A percentile compares a stretch with the other conserved stretches of the same genome.
These are phyloP conservation scores for Zoanthus sociatus DNA, from an alignment of 92 coral and sea anemone species.

Conservation along the genomic window DNA sequence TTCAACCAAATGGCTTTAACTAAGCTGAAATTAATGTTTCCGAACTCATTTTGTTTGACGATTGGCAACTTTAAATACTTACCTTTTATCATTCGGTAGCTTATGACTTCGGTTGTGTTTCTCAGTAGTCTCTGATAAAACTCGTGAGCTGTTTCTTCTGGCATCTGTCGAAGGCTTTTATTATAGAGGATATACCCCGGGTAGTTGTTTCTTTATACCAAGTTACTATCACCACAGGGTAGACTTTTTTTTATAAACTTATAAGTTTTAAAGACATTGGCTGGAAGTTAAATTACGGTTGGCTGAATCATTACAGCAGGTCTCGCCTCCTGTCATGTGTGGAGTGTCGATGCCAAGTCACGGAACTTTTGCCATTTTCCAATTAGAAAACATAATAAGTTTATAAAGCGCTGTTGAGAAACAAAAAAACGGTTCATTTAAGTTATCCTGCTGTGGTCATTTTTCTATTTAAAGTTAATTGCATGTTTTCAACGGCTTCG, in stretches of 20 bases:
- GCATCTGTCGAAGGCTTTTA: neutral
- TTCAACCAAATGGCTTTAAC: too few species aligned
- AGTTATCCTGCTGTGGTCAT: slow-evolving; percentile 14
- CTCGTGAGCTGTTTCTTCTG: neutral
- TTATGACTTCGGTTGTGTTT: too few species aligned
- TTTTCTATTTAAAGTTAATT: neutral
- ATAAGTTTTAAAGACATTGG: slow-evolving; percentile 16
- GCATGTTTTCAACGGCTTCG: neutral
- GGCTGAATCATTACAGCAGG: slow-evolving; percentile 30
- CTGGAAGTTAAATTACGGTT: neutral
- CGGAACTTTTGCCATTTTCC: neutral
- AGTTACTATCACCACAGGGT: slow-evolving; percentile 8
- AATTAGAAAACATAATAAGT: neutral
- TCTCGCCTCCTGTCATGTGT: neutral
- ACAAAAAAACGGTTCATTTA: slow-evolving; percentile 6
- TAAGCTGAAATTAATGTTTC: too few species aligned
- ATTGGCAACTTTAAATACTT: too few species aligned
- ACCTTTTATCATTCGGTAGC: too few species aligned
- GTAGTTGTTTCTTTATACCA: neutral
- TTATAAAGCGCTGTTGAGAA: slow-evolving; percentile 5
- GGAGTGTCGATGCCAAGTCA: neutral
- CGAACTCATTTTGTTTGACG: too few species aligned
- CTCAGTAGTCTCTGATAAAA: neutral
- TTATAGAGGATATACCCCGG: neutral
- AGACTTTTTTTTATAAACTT: neutral